Conservation (phyloP, 2,888 invertebrate genomes). For the Ferdinandea cuprea region DNA sequence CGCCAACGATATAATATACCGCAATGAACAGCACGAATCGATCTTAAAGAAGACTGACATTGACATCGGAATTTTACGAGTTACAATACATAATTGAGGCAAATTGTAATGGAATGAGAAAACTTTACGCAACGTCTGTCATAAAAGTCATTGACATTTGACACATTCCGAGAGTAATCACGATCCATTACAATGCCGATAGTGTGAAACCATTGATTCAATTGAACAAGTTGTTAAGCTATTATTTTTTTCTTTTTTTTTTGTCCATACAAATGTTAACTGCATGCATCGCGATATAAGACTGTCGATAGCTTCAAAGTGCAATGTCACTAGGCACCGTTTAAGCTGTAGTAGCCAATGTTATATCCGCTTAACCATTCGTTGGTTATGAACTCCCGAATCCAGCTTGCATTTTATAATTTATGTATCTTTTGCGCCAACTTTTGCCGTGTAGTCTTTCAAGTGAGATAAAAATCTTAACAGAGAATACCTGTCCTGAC, state of each 20-base stretch:
- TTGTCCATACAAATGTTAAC: not conserved
- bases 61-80: not conserved
- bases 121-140: not conserved
- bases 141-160: not conserved
- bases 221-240: not conserved
- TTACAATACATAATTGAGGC: no score
- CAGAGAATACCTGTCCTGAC: slow-evolving; percentile 61
- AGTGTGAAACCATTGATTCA: not conserved
- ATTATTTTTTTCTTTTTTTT: not conserved
- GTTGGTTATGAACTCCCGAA: slow-evolving; percentile 53
- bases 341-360: slow-evolving; percentile 7
- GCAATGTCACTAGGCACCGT: slow-evolving; percentile 30
- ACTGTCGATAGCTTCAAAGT: slow-evolving; percentile 10
- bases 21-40: not conserved
- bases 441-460: slow-evolving; percentile 17
- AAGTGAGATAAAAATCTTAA: slow-evolving; percentile 61
- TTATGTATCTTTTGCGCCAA: slow-evolving; percentile 34
- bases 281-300: not conserved
- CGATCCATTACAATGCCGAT: not conserved
- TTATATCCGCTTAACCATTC: slow-evolving; percentile 35
- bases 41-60: not conserved
- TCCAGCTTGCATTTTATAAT: slow-evolving; percentile 39
- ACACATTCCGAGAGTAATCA: not conserved
- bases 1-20: not conserved
- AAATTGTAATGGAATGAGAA: no score